Evolutionary conservation across 2,888 invertebrate genomes (phyloP), one percentile per base, ranked within the genome.

Genomic region (Eilema sororculum): DNA sequence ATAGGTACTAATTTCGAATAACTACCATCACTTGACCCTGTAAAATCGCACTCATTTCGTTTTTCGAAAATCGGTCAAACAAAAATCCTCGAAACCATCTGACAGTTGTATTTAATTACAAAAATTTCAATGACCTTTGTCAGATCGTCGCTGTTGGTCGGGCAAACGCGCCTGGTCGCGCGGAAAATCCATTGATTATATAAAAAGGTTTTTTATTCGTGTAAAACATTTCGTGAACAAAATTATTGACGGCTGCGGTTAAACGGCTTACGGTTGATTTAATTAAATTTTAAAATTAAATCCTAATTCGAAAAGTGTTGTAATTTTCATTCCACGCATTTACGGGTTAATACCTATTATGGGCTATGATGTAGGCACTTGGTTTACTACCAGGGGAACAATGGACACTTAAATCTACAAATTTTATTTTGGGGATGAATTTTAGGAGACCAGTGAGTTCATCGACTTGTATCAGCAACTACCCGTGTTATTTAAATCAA

Each of bases 171-270:
- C 67, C 77, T 78, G 81, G 82, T 84, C 83, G 80, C 78, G 80
- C 67, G 87, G 86, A 87, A 87, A 87, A 87, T 87, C 80, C 85
- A 83, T 83, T 86, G 83, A 86, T 87, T 83, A 85, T 83, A 86
- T 61, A 85, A 86, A 87, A 85, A 82, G 84, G 78, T 20, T 86
- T 87, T 86, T 84, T 66, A 71, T 66, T 81, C 78, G 79, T 80
- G 83, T 84, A 76, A 79, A 80, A 84, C 84, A 86, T 86, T 84
- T 82, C 75, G 81, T 80, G 84, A 83, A 84, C 78, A 73, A 73
- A 81, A 84, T 84, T 81, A 84, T 83, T 79, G 76, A 73, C 69
- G 74, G 69, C 46, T 69, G 77, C 66, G 82, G 80, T 82, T 57
- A 62, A 64, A 58, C 59, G 67, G 73, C 64, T 75, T 61, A 80